Conservation (phyloP, 2,888 invertebrate species). For the Meiosimyza platycephala region DNA sequence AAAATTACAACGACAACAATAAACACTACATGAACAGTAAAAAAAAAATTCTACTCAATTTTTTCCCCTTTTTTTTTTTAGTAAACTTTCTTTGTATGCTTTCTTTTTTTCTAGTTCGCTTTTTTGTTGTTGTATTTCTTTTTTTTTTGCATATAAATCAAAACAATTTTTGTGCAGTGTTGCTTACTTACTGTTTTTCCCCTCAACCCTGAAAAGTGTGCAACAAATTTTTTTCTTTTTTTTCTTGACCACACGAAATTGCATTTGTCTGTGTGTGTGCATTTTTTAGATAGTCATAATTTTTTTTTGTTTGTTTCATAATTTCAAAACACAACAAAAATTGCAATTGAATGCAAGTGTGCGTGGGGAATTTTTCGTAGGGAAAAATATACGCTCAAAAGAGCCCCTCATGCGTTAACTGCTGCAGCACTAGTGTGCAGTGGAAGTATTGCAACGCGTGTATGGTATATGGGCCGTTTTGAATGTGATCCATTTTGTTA, state of each 20-base stretch:
- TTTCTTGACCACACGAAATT: background rate
- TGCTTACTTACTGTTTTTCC: background rate
- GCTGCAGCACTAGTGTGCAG: no score
- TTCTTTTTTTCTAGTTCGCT: background rate
- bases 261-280: background rate
- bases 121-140: background rate
- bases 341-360: background rate
- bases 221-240: slow-evolving; percentile 11
- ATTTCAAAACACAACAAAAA: slow-evolving; percentile 8
- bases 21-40: background rate
- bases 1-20: slow-evolving; percentile 1
- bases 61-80: slow-evolving; percentile 21
- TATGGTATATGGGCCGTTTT: slow-evolving; percentile 10
- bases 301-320: slow-evolving; percentile 22
- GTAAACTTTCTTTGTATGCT: slow-evolving; percentile 2
- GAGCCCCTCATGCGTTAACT: no score
- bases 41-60: slow-evolving; percentile 27
- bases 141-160: slow-evolving; percentile 28
- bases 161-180: background rate
- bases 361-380: background rate
- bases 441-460: no score
- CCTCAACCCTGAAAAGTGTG: background rate
- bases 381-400: background rate
- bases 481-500: background rate
- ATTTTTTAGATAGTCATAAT: background rate